A percentile compares a stretch with the other conserved stretches of the same genome.
phyloP scores from a whole-genome alignment of 2,888 invertebrate species.

The Andricus quercusramuli region DNA sequence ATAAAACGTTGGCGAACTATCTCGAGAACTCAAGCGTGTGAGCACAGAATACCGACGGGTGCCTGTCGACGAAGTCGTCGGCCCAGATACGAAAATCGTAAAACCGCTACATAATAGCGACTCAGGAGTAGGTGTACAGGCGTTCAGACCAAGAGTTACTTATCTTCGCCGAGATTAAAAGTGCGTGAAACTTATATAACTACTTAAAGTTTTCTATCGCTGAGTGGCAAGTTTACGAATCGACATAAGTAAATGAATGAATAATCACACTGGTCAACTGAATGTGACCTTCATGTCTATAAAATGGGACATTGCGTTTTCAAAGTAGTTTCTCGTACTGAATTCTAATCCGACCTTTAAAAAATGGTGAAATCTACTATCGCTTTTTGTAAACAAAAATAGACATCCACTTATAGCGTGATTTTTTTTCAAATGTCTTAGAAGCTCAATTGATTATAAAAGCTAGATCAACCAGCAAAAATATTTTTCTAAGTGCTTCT shows the following conservation, averaged over 20 bases:
- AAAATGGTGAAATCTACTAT: too few species aligned
- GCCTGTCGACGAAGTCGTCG: slow-evolving; percentile 60
- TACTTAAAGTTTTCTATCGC: background rate
- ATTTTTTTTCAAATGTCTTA: too few species aligned
- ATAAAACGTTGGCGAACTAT: slow-evolving; percentile 54
- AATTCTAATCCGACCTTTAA: too few species aligned
- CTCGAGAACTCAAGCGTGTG: slow-evolving; percentile 49
- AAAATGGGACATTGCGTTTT: too few species aligned
- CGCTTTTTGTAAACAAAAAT: too few species aligned
- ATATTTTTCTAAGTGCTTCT: background rate
- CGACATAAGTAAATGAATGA: background rate
- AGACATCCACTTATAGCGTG: too few species aligned
- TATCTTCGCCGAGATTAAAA: slow-evolving; percentile 70
- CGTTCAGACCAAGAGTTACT: slow-evolving; percentile 65
- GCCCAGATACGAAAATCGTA: slow-evolving; percentile 75
- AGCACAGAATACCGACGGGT: slow-evolving; percentile 43
- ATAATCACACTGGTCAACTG: background rate
- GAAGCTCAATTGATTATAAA: background rate
- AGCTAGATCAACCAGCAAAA: background rate
- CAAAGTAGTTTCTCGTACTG: too few species aligned
- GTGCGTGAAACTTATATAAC: slow-evolving; percentile 65
- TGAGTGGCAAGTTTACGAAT: slow-evolving; percentile 5
- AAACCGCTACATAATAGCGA: slow-evolving; percentile 72
- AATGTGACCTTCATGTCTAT: too few species aligned
- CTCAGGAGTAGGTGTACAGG: slow-evolving; percentile 43